Evolutionary conservation across 1,140 invertebrate species (phyloP), one percentile per base, ranked within the genome.

Genomic region (Drosophila simulans): DNA sequence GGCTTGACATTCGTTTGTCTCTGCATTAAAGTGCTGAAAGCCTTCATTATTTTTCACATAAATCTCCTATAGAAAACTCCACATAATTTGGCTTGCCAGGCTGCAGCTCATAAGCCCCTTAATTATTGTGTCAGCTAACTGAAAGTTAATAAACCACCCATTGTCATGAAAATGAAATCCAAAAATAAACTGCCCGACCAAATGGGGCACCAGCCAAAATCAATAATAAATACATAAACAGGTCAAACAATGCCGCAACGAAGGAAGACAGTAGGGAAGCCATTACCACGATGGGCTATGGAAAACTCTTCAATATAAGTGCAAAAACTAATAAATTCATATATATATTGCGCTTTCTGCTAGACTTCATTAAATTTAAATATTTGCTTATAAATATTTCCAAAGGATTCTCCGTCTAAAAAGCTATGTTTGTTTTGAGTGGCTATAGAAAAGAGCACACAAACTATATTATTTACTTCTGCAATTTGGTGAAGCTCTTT

Each of bases 51-150:
- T 39, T 57, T 57, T 20, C 4, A 43, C 64, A 70, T 70, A 70
- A 69, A 57, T 70, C 65, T 49, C 3, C 34, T 12, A 10, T 5
- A 13, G 35, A 27, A 70, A 40, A 70, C 56, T 55, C 17, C 51
- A 40, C 66, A 56, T 55, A 40, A 57, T 49, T 46, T 17, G 63
- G 42, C 35, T 35, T 69, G 43, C 51, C 66, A 70, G 70, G 57
- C 52, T 49, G 42, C 66, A 70, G 43, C 64, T 20, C 51, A 27
- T 70, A 70, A 70, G 66, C 12, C 43, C 64, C 66, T 42, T 70
- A 70, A 70, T 70, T 70, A 70, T 70, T 70, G 64, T 70, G 68
- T 71, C 68, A 71, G 68, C 68, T 70, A 71, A 71, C 68, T 71
- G 65, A 71, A 71, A 69, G 65, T 71, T 70, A 71, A 71, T 71